Evolutionary conservation across 2,113 vertebrate species (phyloP).

Genomic region (Sebastes fasciatus): DNA sequence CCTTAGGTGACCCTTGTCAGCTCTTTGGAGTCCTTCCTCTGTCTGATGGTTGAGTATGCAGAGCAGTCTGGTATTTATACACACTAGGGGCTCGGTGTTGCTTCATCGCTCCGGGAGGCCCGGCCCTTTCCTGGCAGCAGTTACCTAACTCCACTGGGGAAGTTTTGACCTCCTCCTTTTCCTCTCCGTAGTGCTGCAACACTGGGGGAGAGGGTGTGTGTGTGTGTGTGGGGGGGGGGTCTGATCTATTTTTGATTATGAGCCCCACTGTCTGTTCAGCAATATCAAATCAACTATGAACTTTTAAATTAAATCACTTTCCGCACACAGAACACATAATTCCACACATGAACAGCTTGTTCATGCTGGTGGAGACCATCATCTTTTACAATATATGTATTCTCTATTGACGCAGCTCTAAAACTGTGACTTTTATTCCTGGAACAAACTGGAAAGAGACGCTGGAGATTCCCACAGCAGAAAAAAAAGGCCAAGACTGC

Average conservation of each 20-base stretch:
- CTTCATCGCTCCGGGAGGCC: constrained; percentile 59
- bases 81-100: constrained; percentile 52
- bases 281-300: constrained; percentile 42
- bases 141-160: constrained; percentile 72
- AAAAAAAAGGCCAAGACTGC: constrained; percentile 30
- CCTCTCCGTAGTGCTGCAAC: constrained; percentile 36
- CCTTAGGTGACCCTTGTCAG: constrained; percentile 36
- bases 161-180: constrained; percentile 63
- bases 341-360: constrained; percentile 56
- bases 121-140: constrained; percentile 72
- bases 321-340: constrained; percentile 32
- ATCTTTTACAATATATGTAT: constrained; percentile 28
- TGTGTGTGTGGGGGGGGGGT: constrained; percentile 13
- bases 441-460: constrained; percentile 17
- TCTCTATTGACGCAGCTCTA: not conserved
- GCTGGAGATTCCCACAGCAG: constrained; percentile 55
- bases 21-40: constrained; percentile 25
- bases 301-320: constrained; percentile 55
- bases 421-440: constrained; percentile 26
- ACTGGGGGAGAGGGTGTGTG: not conserved
- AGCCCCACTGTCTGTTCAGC: constrained; percentile 7
- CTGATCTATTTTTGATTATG: constrained; percentile 43
- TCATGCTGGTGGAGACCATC: not conserved
- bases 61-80: constrained; percentile 73
- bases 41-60: constrained; percentile 31